Base-by-base conservation (phyloP, 2,888 invertebrate genomes). In the Netelia virgata region DNA sequence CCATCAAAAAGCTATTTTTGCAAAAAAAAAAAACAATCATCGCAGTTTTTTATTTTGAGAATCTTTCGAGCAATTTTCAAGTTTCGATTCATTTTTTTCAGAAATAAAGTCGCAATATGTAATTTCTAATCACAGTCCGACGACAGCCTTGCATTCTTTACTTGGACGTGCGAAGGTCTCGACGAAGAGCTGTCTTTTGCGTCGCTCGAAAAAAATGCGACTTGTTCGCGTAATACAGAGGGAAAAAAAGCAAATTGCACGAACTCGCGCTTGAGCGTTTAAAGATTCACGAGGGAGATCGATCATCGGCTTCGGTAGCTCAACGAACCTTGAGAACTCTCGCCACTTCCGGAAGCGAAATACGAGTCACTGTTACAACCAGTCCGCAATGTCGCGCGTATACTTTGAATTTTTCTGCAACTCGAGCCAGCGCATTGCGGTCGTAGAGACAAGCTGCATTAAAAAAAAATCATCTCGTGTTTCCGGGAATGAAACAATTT, bases 291-390 rank as follows among this genome's bases (percentile, higher is more conserved):
- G 43, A 68, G 53, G 16, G 53, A 61, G 57, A 80, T 73, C 72
- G 70, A 84, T 79, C 70, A 10, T 50, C 61, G 61, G 14, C 14
- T 47, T 47, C 14, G 10, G n/a, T 57, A 8, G 69, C 76, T 66
- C 83, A 80, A 72, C 66, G 79, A 83, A 72, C 83, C 79, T 83
- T 83, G 78, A 66, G 68, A 10, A 79, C 36, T 63, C 63, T 61
- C 57, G 43, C 43, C 18, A 64, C 20, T 83, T 74, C 61, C 79
- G 74, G 57, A 59, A 79, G 23, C 50, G 50, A 55, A 75, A 64
- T 59, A 73, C 43, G 64, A 70, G 47, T 43, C 63, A 10, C 18
- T 18, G 23, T 36, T 50, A 18, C 64, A 57, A 18, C 6, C 53
- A 72, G 23, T 16, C 16, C 16, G 53, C 20, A 41, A 57, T 57